Evolutionary conservation across 2,888 invertebrate genomes (phyloP).

Genomic region (Therioaphis trifolii): DNA sequence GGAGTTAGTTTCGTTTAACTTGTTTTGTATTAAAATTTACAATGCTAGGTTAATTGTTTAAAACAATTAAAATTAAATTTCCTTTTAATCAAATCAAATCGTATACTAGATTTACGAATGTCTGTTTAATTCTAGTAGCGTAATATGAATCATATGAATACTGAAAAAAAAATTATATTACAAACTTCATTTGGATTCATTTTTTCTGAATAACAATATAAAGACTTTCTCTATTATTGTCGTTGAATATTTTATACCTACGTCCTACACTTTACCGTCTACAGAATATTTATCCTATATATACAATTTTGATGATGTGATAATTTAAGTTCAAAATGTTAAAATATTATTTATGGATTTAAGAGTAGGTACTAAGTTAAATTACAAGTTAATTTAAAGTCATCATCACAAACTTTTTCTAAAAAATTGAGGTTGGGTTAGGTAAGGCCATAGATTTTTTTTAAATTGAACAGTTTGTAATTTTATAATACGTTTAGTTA

Average conservation of each 20-base stretch:
- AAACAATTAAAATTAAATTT: conserved; percentile 8
- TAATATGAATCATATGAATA: not conserved
- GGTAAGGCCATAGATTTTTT: too few species aligned
- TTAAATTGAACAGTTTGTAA: too few species aligned
- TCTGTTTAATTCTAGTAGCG: not conserved
- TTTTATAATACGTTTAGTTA: too few species aligned
- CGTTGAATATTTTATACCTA: not conserved
- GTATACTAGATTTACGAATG: not conserved
- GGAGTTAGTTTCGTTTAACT: not conserved
- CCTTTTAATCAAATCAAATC: not conserved
- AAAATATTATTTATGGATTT: too few species aligned
- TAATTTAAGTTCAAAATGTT: too few species aligned
- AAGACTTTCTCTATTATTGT: not conserved
- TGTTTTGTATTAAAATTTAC: not conserved
- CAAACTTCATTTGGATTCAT: too few species aligned
- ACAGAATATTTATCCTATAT: not conserved
- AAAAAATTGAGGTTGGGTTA: too few species aligned
- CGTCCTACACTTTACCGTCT: too few species aligned
- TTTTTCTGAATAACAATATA: not conserved
- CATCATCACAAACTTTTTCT: too few species aligned
- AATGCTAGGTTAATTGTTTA: not conserved
- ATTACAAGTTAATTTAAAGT: too few species aligned
- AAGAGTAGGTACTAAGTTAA: too few species aligned
- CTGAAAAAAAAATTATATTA: not conserved
- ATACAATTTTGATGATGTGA: too few species aligned